Conservation (phyloP, 2,113 vertebrate genomes). For the Callorhinus ursinus region DNA sequence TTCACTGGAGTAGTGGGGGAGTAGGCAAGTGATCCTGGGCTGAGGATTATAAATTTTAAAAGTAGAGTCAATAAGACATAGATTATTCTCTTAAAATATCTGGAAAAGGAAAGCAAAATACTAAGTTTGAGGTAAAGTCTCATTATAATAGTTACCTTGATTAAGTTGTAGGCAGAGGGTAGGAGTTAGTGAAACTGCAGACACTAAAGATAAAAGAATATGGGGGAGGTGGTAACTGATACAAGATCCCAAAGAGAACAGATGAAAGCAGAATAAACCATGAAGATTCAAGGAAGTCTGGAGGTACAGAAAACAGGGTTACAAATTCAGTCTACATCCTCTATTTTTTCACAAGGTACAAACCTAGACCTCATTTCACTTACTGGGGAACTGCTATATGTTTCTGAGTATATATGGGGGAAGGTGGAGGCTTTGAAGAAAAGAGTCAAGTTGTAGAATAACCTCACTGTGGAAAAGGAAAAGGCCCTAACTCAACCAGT, state of each 20-base stretch:
- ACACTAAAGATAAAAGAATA: not conserved
- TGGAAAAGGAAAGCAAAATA: not conserved
- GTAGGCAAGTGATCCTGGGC: not conserved
- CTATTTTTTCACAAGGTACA: not conserved
- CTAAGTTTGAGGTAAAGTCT: not conserved
- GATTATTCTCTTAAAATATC: slow-evolving; percentile 1
- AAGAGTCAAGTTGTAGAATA: not conserved
- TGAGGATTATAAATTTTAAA: not conserved
- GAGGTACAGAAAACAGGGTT: not conserved
- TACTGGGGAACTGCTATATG: not conserved
- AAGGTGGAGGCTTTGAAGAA: not conserved
- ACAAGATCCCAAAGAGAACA: not conserved
- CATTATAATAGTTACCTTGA: not conserved
- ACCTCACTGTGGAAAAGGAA: not conserved
- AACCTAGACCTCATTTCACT: not conserved
- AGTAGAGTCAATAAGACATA: not conserved
- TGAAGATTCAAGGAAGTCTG: not conserved
- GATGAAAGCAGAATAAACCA: not conserved
- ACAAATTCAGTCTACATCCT: not conserved
- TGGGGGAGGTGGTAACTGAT: not conserved
- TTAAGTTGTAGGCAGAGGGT: not conserved
- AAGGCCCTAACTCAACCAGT: not conserved
- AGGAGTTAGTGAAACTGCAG: not conserved
- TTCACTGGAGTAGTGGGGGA: not conserved
- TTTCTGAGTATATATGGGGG: not conserved